phyloP scores from a whole-genome alignment of 1,140 invertebrate genomes.

The Drosophila obscura region DNA sequence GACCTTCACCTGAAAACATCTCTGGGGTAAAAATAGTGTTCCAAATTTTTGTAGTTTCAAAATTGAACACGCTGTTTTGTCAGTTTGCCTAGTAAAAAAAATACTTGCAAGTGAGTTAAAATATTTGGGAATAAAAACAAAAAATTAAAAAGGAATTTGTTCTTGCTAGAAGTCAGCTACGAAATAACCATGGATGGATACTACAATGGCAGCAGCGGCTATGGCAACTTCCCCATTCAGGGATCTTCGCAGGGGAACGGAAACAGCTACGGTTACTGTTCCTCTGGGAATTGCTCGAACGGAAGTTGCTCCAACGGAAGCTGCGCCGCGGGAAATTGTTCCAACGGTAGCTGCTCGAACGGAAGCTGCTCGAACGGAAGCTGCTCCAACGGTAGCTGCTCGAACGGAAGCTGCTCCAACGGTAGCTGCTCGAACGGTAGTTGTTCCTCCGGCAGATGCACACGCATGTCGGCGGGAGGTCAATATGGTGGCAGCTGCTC shows the following conservation, averaged over 20 bases:
- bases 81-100: neutral
- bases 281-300: too few relatives aligned
- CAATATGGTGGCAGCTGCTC: slow-evolving; percentile 5
- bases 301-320: too few relatives aligned
- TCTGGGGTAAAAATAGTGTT: slow-evolving; percentile 7
- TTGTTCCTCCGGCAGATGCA: slow-evolving; percentile 43
- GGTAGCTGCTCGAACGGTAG: neutral
- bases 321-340: too few relatives aligned
- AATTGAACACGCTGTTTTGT: slow-evolving; percentile 32
- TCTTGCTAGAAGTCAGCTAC: too few relatives aligned
- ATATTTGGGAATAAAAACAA: too few relatives aligned
- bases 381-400: too few relatives aligned
- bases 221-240: slow-evolving; percentile 3
- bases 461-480: neutral
- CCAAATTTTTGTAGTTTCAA: slow-evolving; percentile 9
- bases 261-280: neutral
- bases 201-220: slow-evolving; percentile 8
- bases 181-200: slow-evolving; percentile 41
- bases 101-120: neutral
- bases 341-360: too few relatives aligned
- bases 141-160: too few relatives aligned
- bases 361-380: too few relatives aligned
- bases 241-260: neutral
- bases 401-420: slow-evolving; percentile 1
- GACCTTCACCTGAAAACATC: neutral